Percentiles rank a stretch among this genome's conserved stretches.
Conservation (phyloP, 2,888 invertebrate species). For the Nephrocerus scutellatus region DNA sequence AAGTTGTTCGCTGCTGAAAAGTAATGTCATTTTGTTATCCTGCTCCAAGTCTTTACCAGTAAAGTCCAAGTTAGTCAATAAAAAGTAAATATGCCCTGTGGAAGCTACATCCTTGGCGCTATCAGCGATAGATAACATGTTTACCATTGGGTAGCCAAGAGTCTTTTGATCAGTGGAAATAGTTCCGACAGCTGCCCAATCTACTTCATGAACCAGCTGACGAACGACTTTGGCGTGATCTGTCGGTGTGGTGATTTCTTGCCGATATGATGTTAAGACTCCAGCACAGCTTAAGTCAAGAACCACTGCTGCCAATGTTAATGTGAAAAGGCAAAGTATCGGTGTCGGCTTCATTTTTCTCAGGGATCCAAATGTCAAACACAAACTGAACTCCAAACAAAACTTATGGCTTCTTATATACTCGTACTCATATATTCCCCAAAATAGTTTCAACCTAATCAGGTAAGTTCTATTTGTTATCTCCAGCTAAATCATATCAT, state of each 20-base stretch:
- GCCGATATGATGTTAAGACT: conserved; percentile 14
- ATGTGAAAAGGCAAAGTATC: no score
- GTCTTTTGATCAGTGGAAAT: conserved; percentile 37
- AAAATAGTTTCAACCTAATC: no score
- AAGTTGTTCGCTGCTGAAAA: conserved; percentile 40
- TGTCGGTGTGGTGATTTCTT: conserved; percentile 13
- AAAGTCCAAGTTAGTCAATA: conserved; percentile 44
- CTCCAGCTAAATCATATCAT: no score
- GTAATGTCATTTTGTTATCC: conserved; percentile 39
- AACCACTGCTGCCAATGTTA: no score
- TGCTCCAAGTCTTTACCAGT: conserved; percentile 42
- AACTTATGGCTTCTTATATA: no score
- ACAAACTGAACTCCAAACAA: no score
- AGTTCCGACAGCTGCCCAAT: conserved; percentile 44
- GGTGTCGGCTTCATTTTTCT: no score
- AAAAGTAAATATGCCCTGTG: conserved; percentile 42
- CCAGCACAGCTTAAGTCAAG: no score
- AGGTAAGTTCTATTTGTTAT: no score
- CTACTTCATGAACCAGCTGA: conserved; percentile 38
- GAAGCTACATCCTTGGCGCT: conserved; percentile 30
- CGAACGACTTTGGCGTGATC: conserved; percentile 44
- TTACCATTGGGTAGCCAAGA: conserved; percentile 45
- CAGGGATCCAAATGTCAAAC: no score
- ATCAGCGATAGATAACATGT: conserved; percentile 46
- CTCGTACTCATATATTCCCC: no score